phyloP scores from a whole-genome alignment of 2,888 invertebrate genomes.

The Ormyrus thymus region DNA sequence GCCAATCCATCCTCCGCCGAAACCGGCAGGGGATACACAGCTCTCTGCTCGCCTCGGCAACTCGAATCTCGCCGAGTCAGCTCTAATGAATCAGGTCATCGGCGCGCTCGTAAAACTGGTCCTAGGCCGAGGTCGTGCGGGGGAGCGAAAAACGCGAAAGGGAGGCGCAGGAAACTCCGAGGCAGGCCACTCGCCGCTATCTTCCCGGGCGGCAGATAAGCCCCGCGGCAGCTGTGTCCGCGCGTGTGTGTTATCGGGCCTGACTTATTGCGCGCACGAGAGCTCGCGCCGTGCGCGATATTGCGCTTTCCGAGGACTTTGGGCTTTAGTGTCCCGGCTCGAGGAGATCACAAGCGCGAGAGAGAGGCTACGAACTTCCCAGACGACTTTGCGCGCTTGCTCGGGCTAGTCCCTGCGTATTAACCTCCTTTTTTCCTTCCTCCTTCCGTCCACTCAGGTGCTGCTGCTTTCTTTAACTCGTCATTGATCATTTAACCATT shows the following conservation, averaged over 20 bases:
- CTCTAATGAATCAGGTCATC: constrained; percentile 51
- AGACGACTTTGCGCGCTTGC: background rate
- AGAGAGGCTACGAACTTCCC: background rate
- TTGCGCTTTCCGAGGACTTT: constrained; percentile 46
- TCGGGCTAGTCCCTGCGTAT: no score
- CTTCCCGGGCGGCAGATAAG: constrained; percentile 34
- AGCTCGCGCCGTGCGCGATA: constrained; percentile 50
- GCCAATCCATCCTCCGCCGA: background rate
- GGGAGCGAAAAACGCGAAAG: constrained; percentile 15
- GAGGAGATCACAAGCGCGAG: background rate
- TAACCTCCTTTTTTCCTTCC: no score
- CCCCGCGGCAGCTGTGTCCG: constrained; percentile 35
- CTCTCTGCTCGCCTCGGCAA: background rate
- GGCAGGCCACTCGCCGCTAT: constrained; percentile 50
- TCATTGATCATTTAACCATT: no score
- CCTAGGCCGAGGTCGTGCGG: background rate
- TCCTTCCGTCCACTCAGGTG: no score
- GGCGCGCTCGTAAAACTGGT: constrained; percentile 38
- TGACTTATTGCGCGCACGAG: constrained; percentile 52
- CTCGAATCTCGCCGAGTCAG: constrained; percentile 28
- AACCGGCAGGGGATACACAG: background rate
- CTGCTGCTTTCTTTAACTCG: no score
- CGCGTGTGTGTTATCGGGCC: constrained; percentile 30
- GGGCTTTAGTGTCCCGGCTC: background rate
- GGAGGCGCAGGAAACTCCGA: constrained; percentile 33